phyloP scores from a whole-genome alignment of 2,113 vertebrate species.

The Anhinga rufa region DNA sequence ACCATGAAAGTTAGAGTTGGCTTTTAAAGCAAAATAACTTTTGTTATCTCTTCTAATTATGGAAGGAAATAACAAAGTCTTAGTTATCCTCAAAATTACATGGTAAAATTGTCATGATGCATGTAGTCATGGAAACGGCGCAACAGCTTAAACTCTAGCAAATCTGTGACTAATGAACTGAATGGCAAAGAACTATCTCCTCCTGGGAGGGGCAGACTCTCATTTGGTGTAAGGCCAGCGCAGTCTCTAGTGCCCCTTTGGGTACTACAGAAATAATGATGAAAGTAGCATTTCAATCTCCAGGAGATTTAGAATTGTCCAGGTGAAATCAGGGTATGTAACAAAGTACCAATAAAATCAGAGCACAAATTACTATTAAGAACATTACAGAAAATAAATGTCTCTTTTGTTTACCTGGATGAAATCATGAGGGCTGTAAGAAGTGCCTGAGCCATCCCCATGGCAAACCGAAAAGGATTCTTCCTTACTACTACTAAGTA shows the following conservation, averaged over 20 bases:
- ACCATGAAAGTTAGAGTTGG: not conserved
- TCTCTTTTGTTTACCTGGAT: slow-evolving; percentile 77
- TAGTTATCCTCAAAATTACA: not conserved
- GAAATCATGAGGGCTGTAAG: slow-evolving; percentile 93
- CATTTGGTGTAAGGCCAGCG: rapidly evolving
- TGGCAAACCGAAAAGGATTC: slow-evolving; percentile 89
- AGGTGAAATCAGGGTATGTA: not conserved
- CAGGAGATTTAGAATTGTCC: not conserved
- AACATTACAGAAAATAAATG: not conserved
- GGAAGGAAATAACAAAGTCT: not conserved
- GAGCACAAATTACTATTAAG: not conserved
- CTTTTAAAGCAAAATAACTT: not conserved
- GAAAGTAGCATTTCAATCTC: not conserved
- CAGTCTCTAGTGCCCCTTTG: not conserved
- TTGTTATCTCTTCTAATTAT: not conserved
- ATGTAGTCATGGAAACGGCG: not conserved
- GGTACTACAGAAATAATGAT: not conserved
- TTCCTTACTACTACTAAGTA: slow-evolving; percentile 90
- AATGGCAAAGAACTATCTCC: not conserved
- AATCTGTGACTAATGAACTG: not conserved
- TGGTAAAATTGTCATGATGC: not conserved
- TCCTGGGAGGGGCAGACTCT: not conserved
- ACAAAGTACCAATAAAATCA: not conserved
- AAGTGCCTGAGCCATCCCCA: slow-evolving; percentile 95
- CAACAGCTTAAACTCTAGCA: not conserved